Conservation (phyloP, 2,113 vertebrate species). For the Sinocyclocheilus rhinocerous region DNA sequence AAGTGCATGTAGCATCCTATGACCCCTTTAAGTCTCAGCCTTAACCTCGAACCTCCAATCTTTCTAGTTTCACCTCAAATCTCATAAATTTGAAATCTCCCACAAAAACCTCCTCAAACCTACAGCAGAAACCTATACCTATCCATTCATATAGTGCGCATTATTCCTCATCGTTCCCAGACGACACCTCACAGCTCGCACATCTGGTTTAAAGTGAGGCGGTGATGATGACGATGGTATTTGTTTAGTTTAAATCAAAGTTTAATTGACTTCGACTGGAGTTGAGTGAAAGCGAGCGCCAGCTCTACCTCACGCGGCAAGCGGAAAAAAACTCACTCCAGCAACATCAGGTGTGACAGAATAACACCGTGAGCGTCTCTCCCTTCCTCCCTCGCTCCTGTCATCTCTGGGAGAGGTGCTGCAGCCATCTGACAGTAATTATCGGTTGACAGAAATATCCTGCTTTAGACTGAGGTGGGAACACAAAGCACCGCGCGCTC, state of each 20-base stretch:
- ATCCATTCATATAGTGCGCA: neutral
- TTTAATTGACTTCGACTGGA: neutral
- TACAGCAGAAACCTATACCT: too few relatives aligned
- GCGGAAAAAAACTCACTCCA: conserved; percentile 58
- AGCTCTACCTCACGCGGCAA: neutral
- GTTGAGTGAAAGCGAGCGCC: neutral
- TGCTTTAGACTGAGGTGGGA: conserved; percentile 90
- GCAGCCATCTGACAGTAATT: conserved; percentile 93
- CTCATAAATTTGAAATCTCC: too few relatives aligned
- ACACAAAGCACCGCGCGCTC: conserved; percentile 87
- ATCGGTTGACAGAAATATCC: conserved; percentile 97
- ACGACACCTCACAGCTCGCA: neutral
- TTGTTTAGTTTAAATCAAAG: conserved; percentile 23
- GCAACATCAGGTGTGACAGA: conserved; percentile 75
- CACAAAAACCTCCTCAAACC: too few relatives aligned
- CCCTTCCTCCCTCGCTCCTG: conserved; percentile 70
- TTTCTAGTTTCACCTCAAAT: too few relatives aligned
- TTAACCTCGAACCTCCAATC: too few relatives aligned
- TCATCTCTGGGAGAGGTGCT: conserved; percentile 84
- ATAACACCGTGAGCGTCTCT: conserved; percentile 75
- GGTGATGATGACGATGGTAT: neutral
- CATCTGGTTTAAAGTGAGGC: neutral
- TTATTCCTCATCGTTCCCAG: neutral
- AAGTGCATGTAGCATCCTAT: too few relatives aligned
- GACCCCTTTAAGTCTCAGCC: too few relatives aligned